These are phyloP conservation scores for Rhipidura dahli DNA, from an alignment of 2,113 vertebrate species.

Conservation along the genomic window DNA sequence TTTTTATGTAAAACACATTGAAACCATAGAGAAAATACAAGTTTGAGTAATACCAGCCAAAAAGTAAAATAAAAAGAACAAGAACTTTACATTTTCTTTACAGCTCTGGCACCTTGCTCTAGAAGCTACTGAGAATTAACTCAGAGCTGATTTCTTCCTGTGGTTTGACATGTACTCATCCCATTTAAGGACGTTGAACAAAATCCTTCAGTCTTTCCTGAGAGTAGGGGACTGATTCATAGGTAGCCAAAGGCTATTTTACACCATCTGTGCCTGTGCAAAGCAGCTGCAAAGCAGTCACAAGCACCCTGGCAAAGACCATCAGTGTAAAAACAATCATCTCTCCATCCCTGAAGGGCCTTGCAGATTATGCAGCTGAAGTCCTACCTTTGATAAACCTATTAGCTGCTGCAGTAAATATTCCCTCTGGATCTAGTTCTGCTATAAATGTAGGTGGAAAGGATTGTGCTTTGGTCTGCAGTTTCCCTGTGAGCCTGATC, in stretches of 20 bases:
- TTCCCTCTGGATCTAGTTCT: background rate
- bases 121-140: background rate
- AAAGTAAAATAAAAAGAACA: background rate
- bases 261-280: slow-evolving; percentile 39
- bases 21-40: background rate
- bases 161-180: background rate
- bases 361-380: slow-evolving; percentile 6
- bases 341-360: slow-evolving; percentile 14
- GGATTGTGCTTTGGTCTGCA: slow-evolving; percentile 1
- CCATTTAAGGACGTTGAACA: background rate
- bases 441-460: background rate
- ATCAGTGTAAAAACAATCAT: slow-evolving; percentile 33
- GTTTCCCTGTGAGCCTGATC: background rate
- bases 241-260: slow-evolving; percentile 50
- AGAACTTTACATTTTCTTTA: background rate
- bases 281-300: slow-evolving; percentile 28
- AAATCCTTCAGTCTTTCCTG: slow-evolving; percentile 8
- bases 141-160: background rate
- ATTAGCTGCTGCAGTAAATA: slow-evolving; percentile 17
- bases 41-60: background rate
- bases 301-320: slow-evolving; percentile 37
- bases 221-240: background rate
- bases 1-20: background rate
- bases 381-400: slow-evolving; percentile 47
- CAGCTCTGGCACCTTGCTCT: background rate